Evolutionary conservation across 2,797 vertebrate genomes (phyloP), one percentile per base, ranked within the genome.

Genomic region (Alcedo quadribrachys): DNA sequence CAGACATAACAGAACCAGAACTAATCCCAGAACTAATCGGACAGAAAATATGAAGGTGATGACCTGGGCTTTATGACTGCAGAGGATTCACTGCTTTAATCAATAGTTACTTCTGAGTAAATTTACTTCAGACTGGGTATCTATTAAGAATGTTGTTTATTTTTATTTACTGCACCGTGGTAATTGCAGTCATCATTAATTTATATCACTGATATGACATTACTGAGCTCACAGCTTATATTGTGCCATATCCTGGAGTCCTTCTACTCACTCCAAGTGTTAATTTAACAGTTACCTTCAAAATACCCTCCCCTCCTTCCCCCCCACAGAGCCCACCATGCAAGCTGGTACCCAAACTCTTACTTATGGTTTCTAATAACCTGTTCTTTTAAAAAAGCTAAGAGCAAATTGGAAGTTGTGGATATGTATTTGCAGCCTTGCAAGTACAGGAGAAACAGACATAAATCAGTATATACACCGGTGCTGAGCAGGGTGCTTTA

Each of bases 311-410:
- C 6, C 7, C 35, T 19, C 27, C 0, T 85, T 58, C 46, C 51
- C 82, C 6, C 8, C 33, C 19, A 28, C 0, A 0, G 19, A 70
- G 48, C 27, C 48, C 33, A 66, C 57, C 62, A 42, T 0, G 0
- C 65, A 6, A 81, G 58, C 6, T 46, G 62, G 40, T 62, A 68
- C 28, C 32, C 37, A 37, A 0, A 43, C 69, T 88, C 73, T 71
- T n/a, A 88, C 20, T 32, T 15, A 33, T 9, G n/a, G 24, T 25
- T 87, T 77, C 57, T 70, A 88, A 61, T 30, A 90, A 35, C 3
- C 22, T 62, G 15, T n/a, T 67, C 21, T 65, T 79, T 43, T 16
- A 42, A 73, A 79, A 90, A 90, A 80, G 32, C 14, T 28, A 81
- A 63, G 1, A 35, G 15, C n/a, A 87, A 87, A 75, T 46, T 30